Evolutionary conservation across 2,797 vertebrate genomes (phyloP).

Genomic region (Gallinago nigripennis): DNA sequence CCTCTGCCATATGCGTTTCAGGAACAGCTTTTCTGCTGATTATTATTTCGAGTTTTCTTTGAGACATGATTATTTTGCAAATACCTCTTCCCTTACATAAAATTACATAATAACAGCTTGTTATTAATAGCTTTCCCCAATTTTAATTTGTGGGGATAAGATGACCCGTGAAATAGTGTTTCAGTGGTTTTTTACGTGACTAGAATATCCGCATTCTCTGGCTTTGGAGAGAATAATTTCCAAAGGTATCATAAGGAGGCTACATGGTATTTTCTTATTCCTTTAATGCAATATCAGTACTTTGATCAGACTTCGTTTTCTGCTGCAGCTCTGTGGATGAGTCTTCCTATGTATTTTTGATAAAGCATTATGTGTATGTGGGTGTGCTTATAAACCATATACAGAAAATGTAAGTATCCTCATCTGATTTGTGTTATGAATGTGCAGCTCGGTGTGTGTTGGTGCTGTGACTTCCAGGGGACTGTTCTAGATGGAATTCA

Average conservation of each 20-base stretch:
- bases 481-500: background rate
- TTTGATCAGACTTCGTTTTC: background rate
- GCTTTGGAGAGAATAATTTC: background rate
- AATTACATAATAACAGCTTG: background rate
- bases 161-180: background rate
- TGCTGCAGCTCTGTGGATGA: background rate
- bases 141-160: background rate
- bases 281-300: background rate
- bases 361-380: background rate
- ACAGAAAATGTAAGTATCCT: background rate
- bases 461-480: background rate
- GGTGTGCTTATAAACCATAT: background rate
- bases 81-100: background rate
- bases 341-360: background rate
- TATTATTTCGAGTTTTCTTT: background rate
- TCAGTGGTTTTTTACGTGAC: accelerated
- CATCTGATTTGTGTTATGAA: background rate
- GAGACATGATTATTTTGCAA: background rate
- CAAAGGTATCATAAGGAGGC: background rate
- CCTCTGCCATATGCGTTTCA: background rate
- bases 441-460: background rate
- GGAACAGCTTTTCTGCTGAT: background rate
- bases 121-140: background rate
- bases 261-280: background rate
- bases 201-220: background rate